These are phyloP conservation scores for Rhinolophus sinicus DNA, from an alignment of 2,113 vertebrate genomes.

Conservation along the genomic window DNA sequence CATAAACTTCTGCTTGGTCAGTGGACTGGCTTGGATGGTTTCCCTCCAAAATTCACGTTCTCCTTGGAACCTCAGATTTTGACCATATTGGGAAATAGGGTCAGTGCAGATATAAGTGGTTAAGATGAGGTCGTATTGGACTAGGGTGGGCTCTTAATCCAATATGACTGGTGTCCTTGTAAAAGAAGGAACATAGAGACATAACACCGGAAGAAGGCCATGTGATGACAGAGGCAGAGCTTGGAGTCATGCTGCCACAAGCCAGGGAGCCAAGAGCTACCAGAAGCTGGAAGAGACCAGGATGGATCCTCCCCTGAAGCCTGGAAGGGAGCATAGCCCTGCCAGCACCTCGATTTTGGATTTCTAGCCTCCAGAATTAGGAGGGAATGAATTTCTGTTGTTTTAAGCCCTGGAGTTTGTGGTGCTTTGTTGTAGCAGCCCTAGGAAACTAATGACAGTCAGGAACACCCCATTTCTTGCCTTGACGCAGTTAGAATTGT, in stretches of 20 bases:
- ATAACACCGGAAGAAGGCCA: not conserved
- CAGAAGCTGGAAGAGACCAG: not conserved
- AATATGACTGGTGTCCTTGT: not conserved
- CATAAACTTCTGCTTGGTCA: not conserved
- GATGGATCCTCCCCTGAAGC: not conserved
- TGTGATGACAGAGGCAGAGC: not conserved
- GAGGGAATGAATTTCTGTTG: not conserved
- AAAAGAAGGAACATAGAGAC: not conserved
- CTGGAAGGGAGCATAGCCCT: not conserved
- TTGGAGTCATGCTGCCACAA: not conserved
- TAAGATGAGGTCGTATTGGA: not conserved
- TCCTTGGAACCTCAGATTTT: not conserved
- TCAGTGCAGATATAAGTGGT: not conserved
- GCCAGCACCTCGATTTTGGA: not conserved
- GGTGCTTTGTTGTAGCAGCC: not conserved
- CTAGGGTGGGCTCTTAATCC: not conserved
- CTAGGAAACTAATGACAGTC: not conserved
- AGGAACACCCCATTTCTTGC: not conserved
- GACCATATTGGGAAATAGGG: not conserved
- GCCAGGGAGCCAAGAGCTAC: not conserved
- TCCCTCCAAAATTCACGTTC: not conserved
- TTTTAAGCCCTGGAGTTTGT: not conserved
- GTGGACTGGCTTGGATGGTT: not conserved
- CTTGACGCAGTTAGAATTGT: not conserved
- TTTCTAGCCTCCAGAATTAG: not conserved